Conservation (phyloP, 2,797 vertebrate genomes). For the Sebastes wilsoni region DNA sequence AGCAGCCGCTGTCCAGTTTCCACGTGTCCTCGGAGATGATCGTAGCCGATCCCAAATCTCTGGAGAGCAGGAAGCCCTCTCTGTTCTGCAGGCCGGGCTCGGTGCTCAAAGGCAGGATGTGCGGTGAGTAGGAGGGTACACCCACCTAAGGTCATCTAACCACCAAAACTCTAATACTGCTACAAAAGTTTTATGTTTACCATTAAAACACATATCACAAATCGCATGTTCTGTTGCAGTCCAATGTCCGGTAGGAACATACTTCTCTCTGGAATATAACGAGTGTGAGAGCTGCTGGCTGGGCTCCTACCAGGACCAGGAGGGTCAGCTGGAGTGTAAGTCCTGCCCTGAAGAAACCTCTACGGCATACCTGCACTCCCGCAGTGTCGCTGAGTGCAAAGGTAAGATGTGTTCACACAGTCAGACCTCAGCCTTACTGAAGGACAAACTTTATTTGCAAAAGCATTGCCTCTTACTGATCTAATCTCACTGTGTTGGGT, state of each 20-base stretch:
- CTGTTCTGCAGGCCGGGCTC: conserved; percentile 95
- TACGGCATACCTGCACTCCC: conserved; percentile 94
- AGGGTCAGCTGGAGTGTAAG: conserved; percentile 95
- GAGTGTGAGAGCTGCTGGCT: conserved; percentile 95
- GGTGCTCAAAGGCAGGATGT: conserved; percentile 93
- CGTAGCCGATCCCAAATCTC: conserved; percentile 91
- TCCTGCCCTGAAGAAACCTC: conserved; percentile 88
- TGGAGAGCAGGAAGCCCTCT: conserved; percentile 90
- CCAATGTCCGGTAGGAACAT: conserved; percentile 94
- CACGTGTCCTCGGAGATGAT: conserved; percentile 93
- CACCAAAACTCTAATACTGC: neutral
- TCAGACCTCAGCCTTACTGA: neutral
- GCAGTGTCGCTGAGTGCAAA: conserved; percentile 91
- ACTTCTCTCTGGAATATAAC: conserved; percentile 90
- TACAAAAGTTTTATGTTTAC: neutral
- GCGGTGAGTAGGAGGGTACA: conserved; percentile 86
- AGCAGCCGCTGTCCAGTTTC: conserved; percentile 92
- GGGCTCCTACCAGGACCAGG: conserved; percentile 94
- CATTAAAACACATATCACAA: neutral
- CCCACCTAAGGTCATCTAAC: neutral
- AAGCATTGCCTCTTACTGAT: neutral
- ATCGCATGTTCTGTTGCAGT: conserved; percentile 78
- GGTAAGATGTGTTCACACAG: conserved; percentile 73
- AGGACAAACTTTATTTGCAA: neutral
- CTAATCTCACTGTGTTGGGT: neutral